Base-by-base conservation (phyloP, 1,140 invertebrate species). In the Ostrea edulis region DNA sequence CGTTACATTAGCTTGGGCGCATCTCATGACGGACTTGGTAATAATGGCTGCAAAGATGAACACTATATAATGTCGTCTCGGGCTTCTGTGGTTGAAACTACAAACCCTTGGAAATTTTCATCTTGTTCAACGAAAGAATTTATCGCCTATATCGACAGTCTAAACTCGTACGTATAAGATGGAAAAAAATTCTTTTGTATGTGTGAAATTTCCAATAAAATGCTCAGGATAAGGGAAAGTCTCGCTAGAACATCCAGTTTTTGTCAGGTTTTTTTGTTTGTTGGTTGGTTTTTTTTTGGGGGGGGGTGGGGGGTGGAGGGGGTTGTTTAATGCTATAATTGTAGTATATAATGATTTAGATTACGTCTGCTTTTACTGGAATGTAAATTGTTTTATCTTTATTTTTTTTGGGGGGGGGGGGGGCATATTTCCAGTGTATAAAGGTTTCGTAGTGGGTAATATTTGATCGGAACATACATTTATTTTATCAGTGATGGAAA, bases 91-190 rank as follows among this genome's bases (percentile, higher is more conserved):
- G 14, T 51, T 25, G 92, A 86, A 17, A 71, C 68, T 20, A 35
- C 71, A 12, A 90, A 94, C 87, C 92, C 92, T 3, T 94, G 91
- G 92, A 85, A 68, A 12, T 94, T 94, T 87, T 94, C 93, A 14
- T 8, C 55, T 0, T 93, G 93, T 87, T 92, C 91, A 17, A 87
- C 89, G 0, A 62, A 82, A 0, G 89, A 89, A 58, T 92, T 94
- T 85, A 86, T 84, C 55, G 71, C 85, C 51, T 90, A 89, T 55
- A 90, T 93, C n/a, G 86, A 54, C 11, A 22, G 17, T 0, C 55
- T 90, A 12, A 85, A 89, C 25, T 44, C 35, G 93, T 93, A 84
- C 90, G 91, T 90, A 55, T 12, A 29, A 35, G 35, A 44, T n/a
- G n/a, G n/a, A 44, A 44, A 44, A 44, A 44, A 17, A 62, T n/a